Percentiles rank a stretch among this genome's conserved stretches.
phyloP scores from a whole-genome alignment of 2,888 invertebrate species.

The Cephalotes varians region DNA sequence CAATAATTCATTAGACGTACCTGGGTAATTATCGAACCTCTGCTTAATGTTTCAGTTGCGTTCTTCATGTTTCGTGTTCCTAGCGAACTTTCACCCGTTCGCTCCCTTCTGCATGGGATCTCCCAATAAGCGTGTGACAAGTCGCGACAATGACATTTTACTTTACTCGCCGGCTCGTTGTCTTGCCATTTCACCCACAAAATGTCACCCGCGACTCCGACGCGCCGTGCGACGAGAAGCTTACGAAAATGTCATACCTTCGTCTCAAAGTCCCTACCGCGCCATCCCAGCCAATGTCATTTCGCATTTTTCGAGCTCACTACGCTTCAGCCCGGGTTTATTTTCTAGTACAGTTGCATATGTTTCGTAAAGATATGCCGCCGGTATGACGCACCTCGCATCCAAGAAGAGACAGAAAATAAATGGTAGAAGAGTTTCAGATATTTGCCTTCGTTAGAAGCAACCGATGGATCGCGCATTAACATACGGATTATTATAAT shows the following conservation, averaged over 20 bases:
- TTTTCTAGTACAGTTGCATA: constrained; percentile 49
- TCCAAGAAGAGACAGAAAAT: constrained; percentile 19
- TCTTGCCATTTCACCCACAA: constrained; percentile 71
- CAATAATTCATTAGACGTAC: constrained; percentile 41
- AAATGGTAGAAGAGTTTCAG: constrained; percentile 25
- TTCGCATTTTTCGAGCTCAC: constrained; percentile 53
- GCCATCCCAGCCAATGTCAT: constrained; percentile 52
- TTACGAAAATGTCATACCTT: constrained; percentile 69
- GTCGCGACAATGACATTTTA: constrained; percentile 71
- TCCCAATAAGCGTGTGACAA: constrained; percentile 37
- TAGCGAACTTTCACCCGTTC: constrained; percentile 31
- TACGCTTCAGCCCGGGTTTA: constrained; percentile 45
- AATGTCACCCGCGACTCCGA: constrained; percentile 65
- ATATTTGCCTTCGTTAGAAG: neutral
- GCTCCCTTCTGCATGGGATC: neutral
- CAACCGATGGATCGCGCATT: neutral
- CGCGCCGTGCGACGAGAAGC: constrained; percentile 52
- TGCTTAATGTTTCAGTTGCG: constrained; percentile 18
- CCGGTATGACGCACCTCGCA: constrained; percentile 32
- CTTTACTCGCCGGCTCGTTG: constrained; percentile 52
- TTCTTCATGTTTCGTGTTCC: constrained; percentile 8
- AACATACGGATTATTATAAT: neutral
- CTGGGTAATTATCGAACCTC: constrained; percentile 38
- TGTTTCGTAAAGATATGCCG: constrained; percentile 22
- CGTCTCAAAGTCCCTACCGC: constrained; percentile 33